Base-by-base conservation (phyloP, 1,140 invertebrate species). In the Zaprionus taronus region DNA sequence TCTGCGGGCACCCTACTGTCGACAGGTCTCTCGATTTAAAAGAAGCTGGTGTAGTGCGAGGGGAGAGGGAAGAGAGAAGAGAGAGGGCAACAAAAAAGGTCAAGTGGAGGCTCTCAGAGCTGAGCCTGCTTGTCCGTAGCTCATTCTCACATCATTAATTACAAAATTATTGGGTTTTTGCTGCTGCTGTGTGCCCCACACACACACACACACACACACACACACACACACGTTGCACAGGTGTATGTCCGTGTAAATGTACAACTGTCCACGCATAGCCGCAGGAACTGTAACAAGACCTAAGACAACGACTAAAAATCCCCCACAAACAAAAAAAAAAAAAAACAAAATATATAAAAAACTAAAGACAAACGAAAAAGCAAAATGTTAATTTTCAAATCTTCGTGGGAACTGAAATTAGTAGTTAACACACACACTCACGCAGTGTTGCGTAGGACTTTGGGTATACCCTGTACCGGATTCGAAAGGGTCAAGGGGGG, bases 101-200 rank as follows among this genome's bases (percentile, higher is more conserved):
- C 83, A 77, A 75, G 73, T 79, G 77, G 80, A 72, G 66, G 36
- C 63, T 49, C 63, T 47, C n/a, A 4, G 38, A 41, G 41, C 41
- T 63, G 61, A 65, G 73, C 58, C 83, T 82, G 73, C 63, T 83
- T 82, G 85, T 90, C 86, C 77, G 67, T 87, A 75, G 72, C 71
- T 84, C 82, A 85, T 89, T 89, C 85, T 89, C 85, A 89, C 85
- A 89, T 89, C 85, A 89, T 89, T 89, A 89, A 89, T 89, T 89
- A 89, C 79, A 89, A 90, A 89, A 89, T 87, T 87, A 87, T 87
- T 87, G 74, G 82, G 79, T 75, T 69, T 80, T 38, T 68, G 44
- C 56, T 38, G 24, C 57, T 58, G 66, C 17, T 31, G 47, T 47
- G 11, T 20, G 55, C 20, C 26, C 28, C 20, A 74, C 38, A 63